phyloP scores from a whole-genome alignment of 2,888 invertebrate species.

The Nomada lathburiana region DNA sequence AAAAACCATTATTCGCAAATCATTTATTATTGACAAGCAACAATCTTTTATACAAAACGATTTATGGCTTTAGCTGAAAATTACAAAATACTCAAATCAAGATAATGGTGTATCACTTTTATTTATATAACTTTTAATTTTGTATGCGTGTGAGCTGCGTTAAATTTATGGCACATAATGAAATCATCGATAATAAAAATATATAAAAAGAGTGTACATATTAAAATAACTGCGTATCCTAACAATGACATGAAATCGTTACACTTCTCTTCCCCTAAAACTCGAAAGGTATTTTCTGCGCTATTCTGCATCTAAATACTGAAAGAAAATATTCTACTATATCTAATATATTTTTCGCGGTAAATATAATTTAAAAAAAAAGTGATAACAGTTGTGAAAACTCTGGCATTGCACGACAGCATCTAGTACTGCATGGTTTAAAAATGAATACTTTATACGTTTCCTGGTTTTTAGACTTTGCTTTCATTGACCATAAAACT shows the following conservation, averaged over 20 bases:
- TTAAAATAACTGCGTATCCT: slow-evolving; percentile 15
- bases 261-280: slow-evolving; percentile 74
- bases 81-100: slow-evolving; percentile 21
- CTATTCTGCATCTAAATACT: slow-evolving; percentile 48
- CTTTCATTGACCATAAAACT: slow-evolving; percentile 36
- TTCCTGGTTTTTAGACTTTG: slow-evolving; percentile 13
- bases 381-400: background rate
- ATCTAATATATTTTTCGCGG: background rate
- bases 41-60: slow-evolving; percentile 33
- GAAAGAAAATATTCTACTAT: background rate
- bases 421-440: slow-evolving; percentile 5
- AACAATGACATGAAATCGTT: slow-evolving; percentile 29
- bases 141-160: slow-evolving; percentile 5
- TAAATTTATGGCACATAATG: background rate
- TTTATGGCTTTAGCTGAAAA: slow-evolving; percentile 1
- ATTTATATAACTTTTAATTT: slow-evolving; percentile 9
- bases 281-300: slow-evolving; percentile 69
- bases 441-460: background rate
- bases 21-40: slow-evolving; percentile 34
- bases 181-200: slow-evolving; percentile 39
- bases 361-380: slow-evolving; percentile 7
- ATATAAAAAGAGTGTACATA: slow-evolving; percentile 32
- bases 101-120: slow-evolving; percentile 6
- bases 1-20: slow-evolving; percentile 10
- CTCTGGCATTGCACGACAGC: slow-evolving; percentile 42